A percentile compares a stretch with the other conserved stretches of the same genome.
These are phyloP conservation scores for Psittacula echo DNA, from an alignment of 2,797 vertebrate genomes.

Conservation along the genomic window DNA sequence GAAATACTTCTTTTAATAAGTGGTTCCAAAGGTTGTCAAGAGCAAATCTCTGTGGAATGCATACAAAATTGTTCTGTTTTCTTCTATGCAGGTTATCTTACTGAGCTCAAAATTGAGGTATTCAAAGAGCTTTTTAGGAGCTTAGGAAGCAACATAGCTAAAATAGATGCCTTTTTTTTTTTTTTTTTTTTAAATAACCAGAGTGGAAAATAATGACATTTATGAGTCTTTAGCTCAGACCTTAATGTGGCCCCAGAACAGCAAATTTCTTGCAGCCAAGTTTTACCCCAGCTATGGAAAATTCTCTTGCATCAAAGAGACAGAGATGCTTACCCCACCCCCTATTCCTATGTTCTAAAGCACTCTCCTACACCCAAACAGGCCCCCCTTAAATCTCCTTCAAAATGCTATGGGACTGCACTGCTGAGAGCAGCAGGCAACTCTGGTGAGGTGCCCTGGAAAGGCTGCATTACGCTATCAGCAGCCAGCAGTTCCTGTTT, in stretches of 20 bases:
- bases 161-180: neutral
- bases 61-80: neutral
- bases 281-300: neutral
- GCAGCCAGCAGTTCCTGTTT: neutral
- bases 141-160: neutral
- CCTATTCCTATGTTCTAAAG: neutral
- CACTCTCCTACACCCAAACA: neutral
- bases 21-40: neutral
- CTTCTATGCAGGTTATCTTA: neutral
- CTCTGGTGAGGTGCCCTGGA: neutral
- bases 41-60: slow-evolving; percentile 4
- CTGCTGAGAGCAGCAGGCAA: neutral
- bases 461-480: neutral
- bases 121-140: neutral
- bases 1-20: slow-evolving; percentile 21
- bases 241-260: neutral
- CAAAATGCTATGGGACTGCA: neutral
- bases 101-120: neutral
- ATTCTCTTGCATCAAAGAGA: neutral
- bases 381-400: neutral
- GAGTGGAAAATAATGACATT: neutral
- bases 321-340: neutral
- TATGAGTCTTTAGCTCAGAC: neutral
- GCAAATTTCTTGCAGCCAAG: neutral
- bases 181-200: neutral